Evolutionary conservation across 2,797 vertebrate species (phyloP), one percentile per base, ranked within the genome.

Genomic region (Artibeus lituratus): DNA sequence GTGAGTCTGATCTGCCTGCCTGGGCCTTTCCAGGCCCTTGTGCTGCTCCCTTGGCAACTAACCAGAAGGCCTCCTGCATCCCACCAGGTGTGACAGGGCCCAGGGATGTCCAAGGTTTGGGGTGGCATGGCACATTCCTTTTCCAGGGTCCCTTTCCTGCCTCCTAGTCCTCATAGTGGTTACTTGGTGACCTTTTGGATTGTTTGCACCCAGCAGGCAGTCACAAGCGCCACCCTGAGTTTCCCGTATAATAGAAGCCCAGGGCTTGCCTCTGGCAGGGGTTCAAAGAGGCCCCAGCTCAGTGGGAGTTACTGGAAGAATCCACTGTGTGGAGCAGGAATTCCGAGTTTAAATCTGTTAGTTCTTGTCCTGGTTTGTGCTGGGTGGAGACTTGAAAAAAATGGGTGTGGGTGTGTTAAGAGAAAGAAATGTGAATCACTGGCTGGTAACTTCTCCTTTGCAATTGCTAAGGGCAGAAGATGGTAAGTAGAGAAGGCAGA

Each of bases 391-490:
- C 81, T 82, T 83, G 76, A 94, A 53, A 78, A 55, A 67, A 87
- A 42, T 16, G 69, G 70, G 86, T 76, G 96, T 94, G 96, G 78
- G 51, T 62, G 87, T 93, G 26, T 94, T 82, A 78, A 92, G 74
- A 78, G 80, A 95, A 92, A 96, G 82, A 92, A 49, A 49, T 37
- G 81, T 97, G 94, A 96, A 76, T 90, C 90, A 80, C 51, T 35
- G 83, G 44, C 42, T 42, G 47, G 62, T 62, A 5, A 77, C 42
- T 94, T 92, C 85, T 91, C 15, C 39, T 96, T 91, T 81, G 94
- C 51, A 2, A 90, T 73, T 95, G 84, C 42, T 51, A n/a, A 59
- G 53, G 69, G 44, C 49, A 2, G 26, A 32, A 85, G 53, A 26
- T 1, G 11, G 19, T 74, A 32, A 11, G 62, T 8, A 42, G 62